Evolutionary conservation across 2,797 vertebrate genomes (phyloP).

Genomic region (Amazona finschi): DNA sequence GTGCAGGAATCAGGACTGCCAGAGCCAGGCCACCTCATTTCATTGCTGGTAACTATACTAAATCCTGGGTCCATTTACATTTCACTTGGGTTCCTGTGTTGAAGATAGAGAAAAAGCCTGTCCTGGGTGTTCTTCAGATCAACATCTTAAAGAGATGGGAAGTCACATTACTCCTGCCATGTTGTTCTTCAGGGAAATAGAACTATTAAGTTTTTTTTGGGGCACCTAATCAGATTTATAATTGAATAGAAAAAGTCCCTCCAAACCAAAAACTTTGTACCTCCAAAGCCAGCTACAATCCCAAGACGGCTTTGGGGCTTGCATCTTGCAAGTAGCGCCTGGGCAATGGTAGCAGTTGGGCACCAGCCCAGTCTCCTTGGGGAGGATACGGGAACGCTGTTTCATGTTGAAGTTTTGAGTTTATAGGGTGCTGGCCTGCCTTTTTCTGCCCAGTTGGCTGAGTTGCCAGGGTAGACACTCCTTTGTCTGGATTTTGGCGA

Average conservation of each 20-base stretch:
- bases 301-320: background rate
- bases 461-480: background rate
- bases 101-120: background rate
- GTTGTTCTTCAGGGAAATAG: background rate
- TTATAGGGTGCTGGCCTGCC: background rate
- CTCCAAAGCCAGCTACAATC: background rate
- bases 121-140: background rate
- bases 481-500: background rate
- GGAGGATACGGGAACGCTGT: background rate
- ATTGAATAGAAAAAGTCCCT: background rate
- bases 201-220: background rate
- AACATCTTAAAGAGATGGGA: background rate
- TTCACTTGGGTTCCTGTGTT: background rate
- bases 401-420: background rate
- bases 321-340: background rate
- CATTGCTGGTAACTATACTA: accelerated
- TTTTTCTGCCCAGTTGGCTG: background rate
- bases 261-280: background rate
- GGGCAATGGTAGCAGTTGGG: background rate
- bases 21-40: background rate
- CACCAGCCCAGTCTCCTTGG: background rate
- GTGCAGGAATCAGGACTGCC: background rate
- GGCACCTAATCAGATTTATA: background rate
- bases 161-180: background rate
- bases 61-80: background rate